A percentile compares a stretch with the other conserved stretches of the same genome.
Conservation (phyloP, 1,140 invertebrate species). For the Drosophila malerkotliana region DNA sequence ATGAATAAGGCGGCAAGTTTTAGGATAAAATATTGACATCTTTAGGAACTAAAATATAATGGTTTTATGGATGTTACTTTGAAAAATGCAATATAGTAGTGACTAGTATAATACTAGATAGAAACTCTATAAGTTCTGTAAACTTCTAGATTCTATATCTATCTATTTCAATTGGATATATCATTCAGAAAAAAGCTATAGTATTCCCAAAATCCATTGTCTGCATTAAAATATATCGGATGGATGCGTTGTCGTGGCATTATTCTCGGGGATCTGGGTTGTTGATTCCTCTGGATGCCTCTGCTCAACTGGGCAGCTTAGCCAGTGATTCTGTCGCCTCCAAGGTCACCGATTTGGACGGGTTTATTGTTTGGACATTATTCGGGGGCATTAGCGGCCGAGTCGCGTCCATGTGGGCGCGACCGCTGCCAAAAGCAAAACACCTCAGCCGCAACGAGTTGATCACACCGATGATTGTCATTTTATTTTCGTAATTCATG, state of each 20-base stretch:
- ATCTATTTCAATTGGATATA: not conserved
- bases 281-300: constrained; percentile 7
- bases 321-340: constrained; percentile 54
- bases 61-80: not conserved
- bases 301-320: constrained; percentile 19
- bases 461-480: constrained; percentile 64
- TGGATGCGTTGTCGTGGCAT: constrained; percentile 3
- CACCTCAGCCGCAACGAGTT: constrained; percentile 51
- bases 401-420: constrained; percentile 59
- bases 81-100: too few relatives aligned
- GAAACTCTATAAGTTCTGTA: too few relatives aligned
- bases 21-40: not conserved
- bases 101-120: too few relatives aligned
- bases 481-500: constrained; percentile 80
- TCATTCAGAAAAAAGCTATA: too few relatives aligned
- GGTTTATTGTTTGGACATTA: constrained; percentile 75
- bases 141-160: too few relatives aligned
- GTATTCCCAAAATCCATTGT: not conserved
- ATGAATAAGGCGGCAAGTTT: not conserved
- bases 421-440: constrained; percentile 55
- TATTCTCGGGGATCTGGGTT: constrained; percentile 16
- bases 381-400: constrained; percentile 50
- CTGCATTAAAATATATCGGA: constrained; percentile 12
- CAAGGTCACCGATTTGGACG: constrained; percentile 74
- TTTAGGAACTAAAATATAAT: not conserved